These are phyloP conservation scores for Dendrolimus houi DNA, from an alignment of 2,888 invertebrate genomes.

Conservation along the genomic window DNA sequence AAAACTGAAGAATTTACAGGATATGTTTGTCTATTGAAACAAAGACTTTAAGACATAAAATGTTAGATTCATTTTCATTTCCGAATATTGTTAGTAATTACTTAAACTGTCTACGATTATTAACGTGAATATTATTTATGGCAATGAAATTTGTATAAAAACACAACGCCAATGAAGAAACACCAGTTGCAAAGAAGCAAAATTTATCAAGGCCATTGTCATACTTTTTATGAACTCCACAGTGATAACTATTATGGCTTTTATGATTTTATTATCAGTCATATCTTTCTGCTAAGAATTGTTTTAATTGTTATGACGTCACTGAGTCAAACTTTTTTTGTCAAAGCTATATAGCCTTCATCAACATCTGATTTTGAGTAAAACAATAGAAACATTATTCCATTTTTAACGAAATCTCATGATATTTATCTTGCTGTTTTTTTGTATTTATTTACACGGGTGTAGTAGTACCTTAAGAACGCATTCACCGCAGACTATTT, in stretches of 20 bases:
- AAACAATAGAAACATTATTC: not conserved
- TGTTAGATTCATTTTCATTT: too few relatives aligned
- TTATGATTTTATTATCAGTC: conserved; percentile 20
- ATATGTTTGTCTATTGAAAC: too few relatives aligned
- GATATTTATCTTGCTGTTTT: not conserved
- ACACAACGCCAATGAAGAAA: conserved; percentile 28
- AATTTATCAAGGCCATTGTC: conserved; percentile 16
- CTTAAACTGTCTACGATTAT: conserved; percentile 13
- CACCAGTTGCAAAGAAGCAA: conserved; percentile 33
- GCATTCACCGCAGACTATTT: too few relatives aligned
- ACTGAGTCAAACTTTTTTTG: not conserved
- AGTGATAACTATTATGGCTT: conserved; percentile 23
- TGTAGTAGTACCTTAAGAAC: too few relatives aligned
- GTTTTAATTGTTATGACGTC: not conserved
- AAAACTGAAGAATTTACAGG: too few relatives aligned
- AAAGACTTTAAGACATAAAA: too few relatives aligned
- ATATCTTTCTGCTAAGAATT: conserved; percentile 7
- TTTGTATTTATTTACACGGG: too few relatives aligned
- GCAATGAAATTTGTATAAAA: conserved; percentile 34
- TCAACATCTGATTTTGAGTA: not conserved
- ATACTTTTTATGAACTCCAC: conserved; percentile 34
- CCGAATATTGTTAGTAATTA: too few relatives aligned
- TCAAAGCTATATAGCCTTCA: not conserved
- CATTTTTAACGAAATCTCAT: conserved; percentile 1
- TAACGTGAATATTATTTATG: conserved; percentile 27